Conservation (phyloP, 2,113 vertebrate genomes). For the Spheniscus mendiculus region DNA sequence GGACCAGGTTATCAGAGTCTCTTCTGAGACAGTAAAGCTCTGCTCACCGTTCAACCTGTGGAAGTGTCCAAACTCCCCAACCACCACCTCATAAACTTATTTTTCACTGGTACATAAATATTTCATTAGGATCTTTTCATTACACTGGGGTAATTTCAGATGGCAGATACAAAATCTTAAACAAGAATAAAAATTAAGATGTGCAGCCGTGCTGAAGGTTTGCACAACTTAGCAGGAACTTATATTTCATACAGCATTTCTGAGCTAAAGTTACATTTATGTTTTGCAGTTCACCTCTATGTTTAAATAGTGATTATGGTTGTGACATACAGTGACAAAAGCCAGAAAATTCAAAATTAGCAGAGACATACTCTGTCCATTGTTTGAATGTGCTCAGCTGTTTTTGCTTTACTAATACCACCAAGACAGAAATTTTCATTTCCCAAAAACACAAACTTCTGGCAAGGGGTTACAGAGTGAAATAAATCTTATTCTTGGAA, state of each 20-base stretch:
- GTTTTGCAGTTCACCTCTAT: constrained; percentile 28
- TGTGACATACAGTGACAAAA: constrained; percentile 40
- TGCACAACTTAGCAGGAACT: background rate
- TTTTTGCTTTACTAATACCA: constrained; percentile 67
- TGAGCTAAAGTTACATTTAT: constrained; percentile 24
- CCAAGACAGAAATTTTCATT: constrained; percentile 60
- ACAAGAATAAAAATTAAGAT: background rate
- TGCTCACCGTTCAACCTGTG: background rate
- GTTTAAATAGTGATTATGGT: constrained; percentile 42
- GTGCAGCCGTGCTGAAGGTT: background rate
- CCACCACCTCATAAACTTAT: background rate
- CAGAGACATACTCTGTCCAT: constrained; percentile 25
- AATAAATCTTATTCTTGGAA: constrained; percentile 76
- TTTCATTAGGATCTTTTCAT: background rate
- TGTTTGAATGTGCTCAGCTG: constrained; percentile 64
- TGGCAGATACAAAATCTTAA: background rate
- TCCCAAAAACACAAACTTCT: constrained; percentile 56
- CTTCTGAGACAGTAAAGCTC: background rate
- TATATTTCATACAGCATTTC: background rate
- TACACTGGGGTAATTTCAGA: background rate
- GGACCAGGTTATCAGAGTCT: background rate
- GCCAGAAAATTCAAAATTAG: constrained; percentile 61
- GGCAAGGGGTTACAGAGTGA: constrained; percentile 53
- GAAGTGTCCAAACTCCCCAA: background rate
- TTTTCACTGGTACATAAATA: background rate